Base-by-base conservation (phyloP, 2,113 vertebrate species). In the Empidonax alnorum region DNA sequence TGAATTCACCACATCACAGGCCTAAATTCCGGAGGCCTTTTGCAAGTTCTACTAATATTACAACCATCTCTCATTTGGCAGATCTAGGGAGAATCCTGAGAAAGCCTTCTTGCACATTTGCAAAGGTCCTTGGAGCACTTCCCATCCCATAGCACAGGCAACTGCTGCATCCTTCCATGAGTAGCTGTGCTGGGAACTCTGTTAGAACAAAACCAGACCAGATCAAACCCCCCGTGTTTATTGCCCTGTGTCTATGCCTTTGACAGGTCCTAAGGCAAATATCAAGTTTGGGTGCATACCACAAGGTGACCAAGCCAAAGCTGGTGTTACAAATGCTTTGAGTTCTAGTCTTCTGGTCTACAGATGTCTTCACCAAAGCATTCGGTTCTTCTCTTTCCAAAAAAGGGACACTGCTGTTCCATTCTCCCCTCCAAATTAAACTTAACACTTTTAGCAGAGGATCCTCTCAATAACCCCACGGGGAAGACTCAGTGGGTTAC, bases 61-160 rank as follows among this genome's bases (percentile, higher is more conserved):
- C 8, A 50, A 41, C 50, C 5, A 7, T 21, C 41, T 12, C 6
- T 68, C 10, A 20, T 82, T 61, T 61, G 23, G 31, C 17, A 74
- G 5, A n/a, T 47, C 9, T 14, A 52, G 31, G 30, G 10, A 19
- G 3, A 56, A 61, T 56, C 7, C 12, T 35, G 58, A 13, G 19
- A 76, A 67, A 72, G 62, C 3, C 10, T 67, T 35, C 27, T 47
- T 33, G 2, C 27, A 44, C 3, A 0, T 39, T 84, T 31, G 33
- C 19, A 66, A 39, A 47, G 41, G 21, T 56, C 7, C 8, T 80
- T 84, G 46, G 47, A 80, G 6, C 18, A 27, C 24, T 75, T 84
- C 15, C 14, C 25, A 8, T 49, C 15, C 9, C 25, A 6, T 53
- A 67, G 5, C 7, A 22, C 14, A 30, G 0, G 0, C 12, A 68